Evolutionary conservation across 1,140 invertebrate species (phyloP), one percentile per base, ranked within the genome.

Genomic region (Ostrea denselamellosa): DNA sequence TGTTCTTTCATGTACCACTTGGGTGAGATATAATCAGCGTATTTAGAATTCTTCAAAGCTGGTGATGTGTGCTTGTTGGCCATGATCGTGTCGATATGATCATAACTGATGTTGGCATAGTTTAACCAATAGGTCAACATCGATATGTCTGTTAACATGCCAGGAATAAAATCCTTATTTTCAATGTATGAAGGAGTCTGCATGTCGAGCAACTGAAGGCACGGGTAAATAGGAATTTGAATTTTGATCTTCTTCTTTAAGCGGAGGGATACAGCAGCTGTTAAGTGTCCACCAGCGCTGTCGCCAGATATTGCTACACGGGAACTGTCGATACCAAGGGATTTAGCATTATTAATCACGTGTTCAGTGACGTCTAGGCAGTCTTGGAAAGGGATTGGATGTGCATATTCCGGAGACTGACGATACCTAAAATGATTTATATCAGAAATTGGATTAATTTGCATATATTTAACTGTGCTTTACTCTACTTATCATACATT

Each of bases 201-300:
- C 22, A 93, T 89, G 77, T 93, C 91, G 52, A 94, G 90, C 9
- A 92, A 85, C 85, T 94, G 93, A 17, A 93, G 82, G 83, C 90
- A 89, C 2, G 93, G 93, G 83, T 92, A 93, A 12, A 94, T 94
- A n/a, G 93, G 91, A 14, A 93, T 87, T 85, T 94, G 93, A 22
- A 92, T 89, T 87, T 89, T 89, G 56, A 92, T 90, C 65, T 89
- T 83, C 85, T 91, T 92, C 58, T 90, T 90, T 28, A 94, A 86
- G 51, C 90, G 87, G 17, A 92, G 90, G 9, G 91, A 85, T 54
- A 94, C 93, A 44, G 92, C 93, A 17, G 93, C 93, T 10, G 91
- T 87, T 17, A 93, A 88, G 89, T 93, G 92, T 9, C 93, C 93
- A 53, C 93, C 93, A 7, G 93, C 92, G 83, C 92, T 93, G 86